Evolutionary conservation across 2,797 vertebrate genomes (phyloP).

Genomic region (Tympanoctomys barrerae): DNA sequence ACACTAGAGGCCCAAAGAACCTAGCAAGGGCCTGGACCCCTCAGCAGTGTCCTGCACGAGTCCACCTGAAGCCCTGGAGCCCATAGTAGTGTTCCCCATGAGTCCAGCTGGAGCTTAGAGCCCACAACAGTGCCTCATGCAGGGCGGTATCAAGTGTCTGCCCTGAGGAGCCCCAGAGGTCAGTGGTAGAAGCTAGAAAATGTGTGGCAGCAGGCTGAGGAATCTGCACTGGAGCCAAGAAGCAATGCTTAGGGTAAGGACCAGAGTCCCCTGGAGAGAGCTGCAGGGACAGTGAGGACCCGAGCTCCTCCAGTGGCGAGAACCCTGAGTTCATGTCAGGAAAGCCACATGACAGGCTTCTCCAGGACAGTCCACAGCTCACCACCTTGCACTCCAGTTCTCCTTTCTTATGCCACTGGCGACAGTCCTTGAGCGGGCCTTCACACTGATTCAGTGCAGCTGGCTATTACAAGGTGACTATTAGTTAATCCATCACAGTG

Average conservation of each 20-base stretch:
- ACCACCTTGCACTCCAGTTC: no score
- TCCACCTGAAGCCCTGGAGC: neutral
- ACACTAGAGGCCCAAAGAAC: neutral
- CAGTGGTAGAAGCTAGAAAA: neutral
- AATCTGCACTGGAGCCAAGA: neutral
- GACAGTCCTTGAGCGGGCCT: no score
- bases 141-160: neutral
- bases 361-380: no score
- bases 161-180: neutral
- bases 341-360: no score
- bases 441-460: no score
- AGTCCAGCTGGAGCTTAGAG: neutral
- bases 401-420: no score
- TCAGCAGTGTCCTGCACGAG: neutral
- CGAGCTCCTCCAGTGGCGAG: neutral
- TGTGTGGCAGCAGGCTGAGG: neutral
- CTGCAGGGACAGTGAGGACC: neutral
- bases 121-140: neutral
- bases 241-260: neutral
- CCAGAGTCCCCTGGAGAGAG: neutral
- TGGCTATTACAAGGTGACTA: no score
- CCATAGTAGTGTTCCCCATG: neutral
- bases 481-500: no score
- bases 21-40: neutral
- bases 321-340: no score